Evolutionary conservation across 2,888 invertebrate species (phyloP).

Genomic region (Drosophila longiperda): DNA sequence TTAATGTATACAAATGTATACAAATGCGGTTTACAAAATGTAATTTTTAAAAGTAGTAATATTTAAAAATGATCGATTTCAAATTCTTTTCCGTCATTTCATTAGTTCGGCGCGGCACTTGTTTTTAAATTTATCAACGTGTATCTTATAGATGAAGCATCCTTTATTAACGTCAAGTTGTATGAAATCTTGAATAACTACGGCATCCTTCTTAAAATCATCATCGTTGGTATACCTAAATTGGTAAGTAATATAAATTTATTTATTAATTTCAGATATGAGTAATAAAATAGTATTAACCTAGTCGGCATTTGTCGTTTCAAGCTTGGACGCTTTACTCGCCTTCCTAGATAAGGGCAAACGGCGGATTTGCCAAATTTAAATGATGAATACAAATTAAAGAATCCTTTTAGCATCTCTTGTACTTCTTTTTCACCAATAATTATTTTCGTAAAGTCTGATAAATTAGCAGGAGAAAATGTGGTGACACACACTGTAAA

Average conservation of each 20-base stretch:
- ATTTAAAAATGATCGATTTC: background rate
- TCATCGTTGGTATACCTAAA: background rate
- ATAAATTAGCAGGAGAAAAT: background rate
- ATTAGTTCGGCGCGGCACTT: background rate
- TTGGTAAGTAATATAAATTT: background rate
- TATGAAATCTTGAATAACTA: constrained; percentile 29
- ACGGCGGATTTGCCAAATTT: background rate
- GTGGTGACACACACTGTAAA: background rate
- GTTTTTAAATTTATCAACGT: background rate
- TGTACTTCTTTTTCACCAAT: background rate
- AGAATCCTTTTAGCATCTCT: background rate
- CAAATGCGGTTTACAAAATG: background rate
- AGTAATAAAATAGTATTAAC: background rate
- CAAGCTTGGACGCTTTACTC: background rate
- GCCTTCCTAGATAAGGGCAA: background rate
- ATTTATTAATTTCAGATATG: background rate
- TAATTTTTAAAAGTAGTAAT: background rate
- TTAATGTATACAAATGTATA: background rate
- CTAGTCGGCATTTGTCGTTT: background rate
- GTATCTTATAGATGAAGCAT: background rate
- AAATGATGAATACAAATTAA: background rate
- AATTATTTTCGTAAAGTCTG: background rate
- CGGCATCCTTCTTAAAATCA: fast-evolving
- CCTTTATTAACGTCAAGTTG: constrained; percentile 7
- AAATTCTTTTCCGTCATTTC: background rate